Evolutionary conservation across 2,888 invertebrate genomes (phyloP).

Genomic region (Shargacucullia verbasci): DNA sequence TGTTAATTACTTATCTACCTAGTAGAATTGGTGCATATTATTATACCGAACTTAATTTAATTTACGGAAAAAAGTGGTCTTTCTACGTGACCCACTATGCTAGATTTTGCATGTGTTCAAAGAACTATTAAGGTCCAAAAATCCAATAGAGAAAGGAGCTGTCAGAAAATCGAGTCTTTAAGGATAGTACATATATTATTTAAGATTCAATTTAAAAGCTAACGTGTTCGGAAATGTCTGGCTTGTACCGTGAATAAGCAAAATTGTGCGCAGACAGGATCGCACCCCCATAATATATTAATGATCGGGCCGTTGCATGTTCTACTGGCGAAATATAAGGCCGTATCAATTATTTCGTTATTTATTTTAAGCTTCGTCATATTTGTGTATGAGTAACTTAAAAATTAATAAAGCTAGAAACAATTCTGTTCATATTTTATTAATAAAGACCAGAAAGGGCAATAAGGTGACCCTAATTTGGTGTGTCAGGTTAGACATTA

Average conservation of each 20-base stretch:
- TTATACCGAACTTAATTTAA: too few species aligned
- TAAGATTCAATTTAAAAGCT: slow-evolving; percentile 82
- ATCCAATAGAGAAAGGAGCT: slow-evolving; percentile 7
- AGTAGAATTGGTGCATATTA: too few species aligned
- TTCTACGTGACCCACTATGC: too few species aligned
- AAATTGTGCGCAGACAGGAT: slow-evolving; percentile 71
- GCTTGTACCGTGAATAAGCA: slow-evolving; percentile 81
- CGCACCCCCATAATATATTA: slow-evolving; percentile 78
- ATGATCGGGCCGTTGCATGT: slow-evolving; percentile 67
- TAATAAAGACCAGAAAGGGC: slow-evolving; percentile 1
- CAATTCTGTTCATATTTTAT: not conserved
- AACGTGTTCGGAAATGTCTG: slow-evolving; percentile 74
- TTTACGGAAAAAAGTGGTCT: too few species aligned
- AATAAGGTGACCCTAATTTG: not conserved
- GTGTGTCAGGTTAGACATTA: not conserved
- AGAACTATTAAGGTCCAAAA: not conserved
- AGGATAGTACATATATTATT: slow-evolving; percentile 79
- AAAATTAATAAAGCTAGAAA: slow-evolving; percentile 16
- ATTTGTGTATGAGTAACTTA: slow-evolving; percentile 47
- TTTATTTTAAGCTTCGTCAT: slow-evolving; percentile 56
- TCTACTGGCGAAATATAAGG: slow-evolving; percentile 53
- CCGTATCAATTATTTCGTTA: slow-evolving; percentile 70
- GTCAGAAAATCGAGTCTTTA: slow-evolving; percentile 70
- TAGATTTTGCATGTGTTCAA: too few species aligned
- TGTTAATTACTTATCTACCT: too few species aligned